Conservation (phyloP, 2,113 vertebrate species). For the Vulpes lagopus region DNA sequence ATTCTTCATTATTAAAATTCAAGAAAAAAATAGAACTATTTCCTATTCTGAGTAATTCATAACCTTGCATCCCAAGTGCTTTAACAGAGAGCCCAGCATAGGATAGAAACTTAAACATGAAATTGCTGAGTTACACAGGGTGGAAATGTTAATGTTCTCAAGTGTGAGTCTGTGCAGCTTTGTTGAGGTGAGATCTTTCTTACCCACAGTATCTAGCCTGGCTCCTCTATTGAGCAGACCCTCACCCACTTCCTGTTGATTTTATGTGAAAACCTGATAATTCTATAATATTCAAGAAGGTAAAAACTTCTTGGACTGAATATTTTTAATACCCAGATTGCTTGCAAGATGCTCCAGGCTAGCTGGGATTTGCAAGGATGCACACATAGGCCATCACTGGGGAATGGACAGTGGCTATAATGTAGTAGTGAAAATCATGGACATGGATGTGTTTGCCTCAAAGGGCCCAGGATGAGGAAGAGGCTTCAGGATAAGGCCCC, state of each 20-base stretch:
- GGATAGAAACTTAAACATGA: conserved; percentile 49
- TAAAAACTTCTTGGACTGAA: conserved; percentile 15
- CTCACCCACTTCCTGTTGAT: conserved; percentile 36
- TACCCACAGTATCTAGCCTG: background rate
- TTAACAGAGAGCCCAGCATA: background rate
- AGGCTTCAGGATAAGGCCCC: background rate
- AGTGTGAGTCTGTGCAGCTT: background rate
- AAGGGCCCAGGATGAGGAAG: background rate
- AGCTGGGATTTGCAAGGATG: background rate
- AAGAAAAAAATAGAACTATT: conserved; percentile 52
- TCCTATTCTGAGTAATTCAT: conserved; percentile 68
- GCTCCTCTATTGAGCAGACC: background rate
- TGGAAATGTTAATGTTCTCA: background rate
- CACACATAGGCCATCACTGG: background rate
- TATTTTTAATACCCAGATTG: conserved; percentile 26
- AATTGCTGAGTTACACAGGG: background rate
- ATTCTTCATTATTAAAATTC: conserved; percentile 77
- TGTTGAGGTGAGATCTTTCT: background rate
- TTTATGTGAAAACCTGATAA: conserved; percentile 48
- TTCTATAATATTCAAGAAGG: conserved; percentile 40
- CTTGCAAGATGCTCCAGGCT: background rate
- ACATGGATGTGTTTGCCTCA: background rate
- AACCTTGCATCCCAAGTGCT: conserved; percentile 45
- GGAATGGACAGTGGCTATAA: background rate
- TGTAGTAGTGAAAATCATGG: background rate